Base-by-base conservation (phyloP, 1,140 invertebrate genomes). In the Pogonognathellus flavescens region DNA sequence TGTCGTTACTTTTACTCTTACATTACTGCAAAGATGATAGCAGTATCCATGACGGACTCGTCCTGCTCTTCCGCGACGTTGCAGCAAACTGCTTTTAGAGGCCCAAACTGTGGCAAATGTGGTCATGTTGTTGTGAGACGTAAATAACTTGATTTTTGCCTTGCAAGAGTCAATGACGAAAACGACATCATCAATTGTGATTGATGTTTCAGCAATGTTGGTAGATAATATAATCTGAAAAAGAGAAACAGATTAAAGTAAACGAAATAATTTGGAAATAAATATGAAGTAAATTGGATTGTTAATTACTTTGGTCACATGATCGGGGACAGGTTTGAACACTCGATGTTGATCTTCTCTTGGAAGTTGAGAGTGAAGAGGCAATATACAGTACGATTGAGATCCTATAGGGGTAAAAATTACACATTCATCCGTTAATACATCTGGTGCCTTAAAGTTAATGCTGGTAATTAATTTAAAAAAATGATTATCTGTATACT, bases 111-210 rank as follows among this genome's bases (percentile, higher is more conserved):
- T 96, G 0, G 97, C 96, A 90, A 98, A 97, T 89, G 96, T 97
- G 0, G 96, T 97, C 93, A 99, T 95, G 91, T 99, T 99, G 89
- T 97, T 98, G 89, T 98, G 96, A 0, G 97, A 96, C 1, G 97
- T 97, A 89, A 98, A 99, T 59, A 98, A 92, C 89, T 98, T 99
- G 93, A 98, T 96, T 90, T 98, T 98, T 0, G 97, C 95, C 91
- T 98, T 98, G 90, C 97, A 97, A 55, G 95, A 95, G 91, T 99
- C 97, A 88, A 99, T 95, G 0, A 99, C 97, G 90, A 95, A 98
- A 1, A 99, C 97, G 9, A 99, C 95, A 90, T 99, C 97, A 90
- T 99, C 95, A 87, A 99, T 99, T 7, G 97, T 99, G 80, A 99
- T 97, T 9, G 97, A 97, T 0, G 96, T 97, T 92, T 98, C 97